A percentile compares a stretch with the other conserved stretches of the same genome.
Conservation (phyloP, 2,888 invertebrate species). For the Acheta domesticus region DNA sequence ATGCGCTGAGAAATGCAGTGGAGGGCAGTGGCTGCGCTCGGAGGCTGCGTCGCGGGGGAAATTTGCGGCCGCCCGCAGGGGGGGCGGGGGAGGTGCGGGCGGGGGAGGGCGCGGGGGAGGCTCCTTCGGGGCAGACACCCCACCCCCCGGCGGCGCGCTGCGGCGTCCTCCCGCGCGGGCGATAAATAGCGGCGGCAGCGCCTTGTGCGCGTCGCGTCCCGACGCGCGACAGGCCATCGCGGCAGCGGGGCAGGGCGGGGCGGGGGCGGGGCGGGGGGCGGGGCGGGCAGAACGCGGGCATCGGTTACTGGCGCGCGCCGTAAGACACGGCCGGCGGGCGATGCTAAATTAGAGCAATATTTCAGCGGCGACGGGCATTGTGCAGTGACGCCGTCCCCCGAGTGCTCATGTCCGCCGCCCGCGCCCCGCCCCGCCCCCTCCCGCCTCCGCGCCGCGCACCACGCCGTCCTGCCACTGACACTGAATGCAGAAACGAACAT, state of each 20-base stretch:
- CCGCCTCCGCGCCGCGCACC: neutral
- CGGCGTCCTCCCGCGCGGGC: too few species aligned
- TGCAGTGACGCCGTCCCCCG: constrained; percentile 1
- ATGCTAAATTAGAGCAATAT: constrained; percentile 18
- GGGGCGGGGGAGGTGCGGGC: too few species aligned
- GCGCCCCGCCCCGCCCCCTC: neutral
- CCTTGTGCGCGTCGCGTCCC: neutral
- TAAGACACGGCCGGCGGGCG: neutral
- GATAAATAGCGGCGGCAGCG: too few species aligned
- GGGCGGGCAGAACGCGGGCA: neutral
- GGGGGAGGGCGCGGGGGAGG: too few species aligned
- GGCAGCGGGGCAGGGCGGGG: neutral
- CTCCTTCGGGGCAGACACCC: too few species aligned
- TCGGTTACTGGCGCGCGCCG: neutral
- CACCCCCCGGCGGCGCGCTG: too few species aligned
- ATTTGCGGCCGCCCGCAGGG: too few species aligned
- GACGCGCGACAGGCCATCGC: neutral
- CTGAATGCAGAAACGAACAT: constrained; percentile 18
- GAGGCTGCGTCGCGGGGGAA: too few species aligned
- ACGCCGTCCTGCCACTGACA: neutral
- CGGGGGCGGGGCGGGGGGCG: neutral
- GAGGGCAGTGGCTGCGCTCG: too few species aligned
- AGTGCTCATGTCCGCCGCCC: neutral
- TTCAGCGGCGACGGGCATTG: constrained; percentile 2
- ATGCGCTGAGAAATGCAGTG: too few species aligned